phyloP scores from a whole-genome alignment of 2,797 vertebrate species.

The Otus scops region DNA sequence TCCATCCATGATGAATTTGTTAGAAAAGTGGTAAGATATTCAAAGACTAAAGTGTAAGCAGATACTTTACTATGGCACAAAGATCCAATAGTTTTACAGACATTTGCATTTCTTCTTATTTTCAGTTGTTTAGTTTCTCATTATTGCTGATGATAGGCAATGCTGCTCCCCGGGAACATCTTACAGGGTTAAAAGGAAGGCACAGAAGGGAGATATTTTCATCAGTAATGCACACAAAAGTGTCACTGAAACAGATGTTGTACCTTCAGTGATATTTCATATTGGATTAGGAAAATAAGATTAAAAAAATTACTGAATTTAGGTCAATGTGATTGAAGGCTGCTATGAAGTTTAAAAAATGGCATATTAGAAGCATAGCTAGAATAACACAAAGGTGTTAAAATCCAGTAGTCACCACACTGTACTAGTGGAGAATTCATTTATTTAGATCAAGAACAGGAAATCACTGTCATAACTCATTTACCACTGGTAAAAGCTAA shows the following conservation, averaged over 20 bases:
- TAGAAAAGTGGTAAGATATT: slow-evolving; percentile 85
- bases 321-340: neutral
- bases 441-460: neutral
- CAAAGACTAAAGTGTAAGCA: neutral
- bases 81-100: neutral
- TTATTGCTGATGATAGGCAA: neutral
- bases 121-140: neutral
- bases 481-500: neutral
- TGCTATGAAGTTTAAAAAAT: neutral
- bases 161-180: neutral
- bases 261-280: neutral
- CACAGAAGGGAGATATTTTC: neutral
- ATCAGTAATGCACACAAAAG: neutral
- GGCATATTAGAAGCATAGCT: neutral
- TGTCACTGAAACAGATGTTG: neutral
- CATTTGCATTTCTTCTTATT: neutral
- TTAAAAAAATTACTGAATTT: neutral
- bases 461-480: neutral
- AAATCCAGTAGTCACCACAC: neutral
- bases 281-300: neutral
- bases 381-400: neutral
- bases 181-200: neutral
- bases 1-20: slow-evolving; percentile 94
- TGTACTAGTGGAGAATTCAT: neutral
- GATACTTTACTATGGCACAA: neutral